Conservation (phyloP, 2,797 vertebrate species). For the Ctenopoma multispine region DNA sequence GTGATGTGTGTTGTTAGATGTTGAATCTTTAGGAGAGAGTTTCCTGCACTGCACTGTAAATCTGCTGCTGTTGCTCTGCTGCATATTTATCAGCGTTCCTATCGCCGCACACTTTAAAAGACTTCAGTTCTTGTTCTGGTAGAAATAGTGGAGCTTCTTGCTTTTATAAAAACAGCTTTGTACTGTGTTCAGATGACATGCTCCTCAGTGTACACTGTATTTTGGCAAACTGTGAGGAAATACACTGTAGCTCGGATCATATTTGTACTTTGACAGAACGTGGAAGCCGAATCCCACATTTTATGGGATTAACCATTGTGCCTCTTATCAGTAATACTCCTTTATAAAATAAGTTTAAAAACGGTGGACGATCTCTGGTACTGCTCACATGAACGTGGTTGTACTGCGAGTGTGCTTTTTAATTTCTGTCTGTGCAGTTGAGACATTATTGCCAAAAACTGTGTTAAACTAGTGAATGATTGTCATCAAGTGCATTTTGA, state of each 20-base stretch:
- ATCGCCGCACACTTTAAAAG: slow-evolving; percentile 37
- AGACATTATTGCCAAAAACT: slow-evolving; percentile 24
- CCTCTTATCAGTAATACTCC: slow-evolving; percentile 25
- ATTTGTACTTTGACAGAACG: slow-evolving; percentile 13
- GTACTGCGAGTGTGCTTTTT: not conserved
- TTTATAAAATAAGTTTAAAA: slow-evolving; percentile 3
- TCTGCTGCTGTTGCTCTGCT: slow-evolving; percentile 35
- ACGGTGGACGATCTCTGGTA: slow-evolving; percentile 3
- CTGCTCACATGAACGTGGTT: not conserved
- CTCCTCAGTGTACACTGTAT: not conserved
- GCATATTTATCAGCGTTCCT: slow-evolving; percentile 21
- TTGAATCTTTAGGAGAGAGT: slow-evolving; percentile 8
- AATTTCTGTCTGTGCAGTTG: not conserved
- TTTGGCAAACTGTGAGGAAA: slow-evolving; percentile 38
- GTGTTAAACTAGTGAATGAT: slow-evolving; percentile 7
- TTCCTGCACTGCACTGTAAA: slow-evolving; percentile 27
- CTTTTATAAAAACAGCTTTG: slow-evolving; percentile 7
- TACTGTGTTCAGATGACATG: not conserved
- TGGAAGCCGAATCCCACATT: slow-evolving; percentile 18
- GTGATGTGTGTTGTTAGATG: not conserved
- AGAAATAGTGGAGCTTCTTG: not conserved
- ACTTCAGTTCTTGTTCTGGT: slow-evolving; percentile 26
- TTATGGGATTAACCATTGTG: slow-evolving; percentile 28
- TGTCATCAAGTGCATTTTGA: slow-evolving; percentile 6
- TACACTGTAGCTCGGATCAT: slow-evolving; percentile 14